Evolutionary conservation across 1,140 invertebrate genomes (phyloP).

Genomic region (Caenorhabditis inopinata): DNA sequence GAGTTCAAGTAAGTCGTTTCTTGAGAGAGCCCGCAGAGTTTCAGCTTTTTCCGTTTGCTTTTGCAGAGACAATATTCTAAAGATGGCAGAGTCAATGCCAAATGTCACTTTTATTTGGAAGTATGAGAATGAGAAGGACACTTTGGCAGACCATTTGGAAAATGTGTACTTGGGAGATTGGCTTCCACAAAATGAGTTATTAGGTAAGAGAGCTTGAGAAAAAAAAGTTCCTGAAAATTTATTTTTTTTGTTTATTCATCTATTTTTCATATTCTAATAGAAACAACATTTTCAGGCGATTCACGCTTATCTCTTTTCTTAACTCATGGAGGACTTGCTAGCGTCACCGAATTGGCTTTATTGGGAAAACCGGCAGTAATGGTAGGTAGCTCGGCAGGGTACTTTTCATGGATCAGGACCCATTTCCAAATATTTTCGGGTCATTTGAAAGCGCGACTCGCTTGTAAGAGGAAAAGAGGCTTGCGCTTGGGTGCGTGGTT

Average conservation of each 20-base stretch:
- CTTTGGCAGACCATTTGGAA: constrained; percentile 37
- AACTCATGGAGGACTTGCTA: constrained; percentile 56
- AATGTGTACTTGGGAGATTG: constrained; percentile 45
- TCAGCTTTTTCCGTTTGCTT: background rate
- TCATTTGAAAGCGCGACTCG: too few species aligned
- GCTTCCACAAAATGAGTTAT: constrained; percentile 47
- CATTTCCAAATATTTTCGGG: too few species aligned
- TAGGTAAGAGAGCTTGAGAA: constrained; percentile 11
- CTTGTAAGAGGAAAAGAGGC: too few species aligned
- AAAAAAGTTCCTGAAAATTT: background rate
- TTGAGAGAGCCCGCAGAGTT: background rate
- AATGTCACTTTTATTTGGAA: constrained; percentile 52
- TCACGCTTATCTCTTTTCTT: constrained; percentile 51
- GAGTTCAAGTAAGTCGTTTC: constrained; percentile 40
- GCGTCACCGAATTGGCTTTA: constrained; percentile 49
- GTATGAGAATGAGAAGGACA: constrained; percentile 47
- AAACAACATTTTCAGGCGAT: constrained; percentile 50
- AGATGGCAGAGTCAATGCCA: constrained; percentile 24
- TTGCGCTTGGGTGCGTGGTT: too few species aligned
- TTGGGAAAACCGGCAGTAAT: constrained; percentile 54
- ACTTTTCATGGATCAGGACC: too few species aligned
- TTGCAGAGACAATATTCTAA: constrained; percentile 16
- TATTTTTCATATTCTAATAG: too few species aligned
- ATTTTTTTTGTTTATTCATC: too few species aligned
- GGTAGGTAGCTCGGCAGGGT: background rate